These are phyloP conservation scores for Apamea monoglypha DNA, from an alignment of 2,888 invertebrate genomes.

Conservation along the genomic window DNA sequence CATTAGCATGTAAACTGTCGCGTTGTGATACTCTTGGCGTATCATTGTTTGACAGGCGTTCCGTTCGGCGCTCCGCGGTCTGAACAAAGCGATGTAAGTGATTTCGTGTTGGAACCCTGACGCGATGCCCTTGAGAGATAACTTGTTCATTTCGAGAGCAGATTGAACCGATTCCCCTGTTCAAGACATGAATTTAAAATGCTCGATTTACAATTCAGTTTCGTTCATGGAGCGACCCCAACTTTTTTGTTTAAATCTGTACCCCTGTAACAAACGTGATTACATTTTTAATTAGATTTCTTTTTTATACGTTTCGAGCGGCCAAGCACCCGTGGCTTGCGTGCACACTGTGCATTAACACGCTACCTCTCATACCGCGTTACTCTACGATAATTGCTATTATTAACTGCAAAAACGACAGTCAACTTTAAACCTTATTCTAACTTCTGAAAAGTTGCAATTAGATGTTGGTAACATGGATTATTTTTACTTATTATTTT, in stretches of 20 bases:
- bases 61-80: constrained; percentile 48
- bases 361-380: constrained; percentile 70
- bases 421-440: constrained; percentile 65
- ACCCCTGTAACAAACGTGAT: constrained; percentile 71
- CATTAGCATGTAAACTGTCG: constrained; percentile 64
- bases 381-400: constrained; percentile 76
- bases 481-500: constrained; percentile 68
- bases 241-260: constrained; percentile 70
- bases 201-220: constrained; percentile 74
- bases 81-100: constrained; percentile 73
- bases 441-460: constrained; percentile 44
- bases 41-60: constrained; percentile 63
- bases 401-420: constrained; percentile 68
- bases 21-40: constrained; percentile 57
- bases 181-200: constrained; percentile 80
- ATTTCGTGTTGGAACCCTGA: constrained; percentile 75
- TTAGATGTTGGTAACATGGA: constrained; percentile 34
- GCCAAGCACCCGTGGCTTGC: constrained; percentile 70
- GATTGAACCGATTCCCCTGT: constrained; percentile 73
- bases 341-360: constrained; percentile 78
- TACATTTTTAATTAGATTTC: constrained; percentile 75
- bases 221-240: constrained; percentile 67
- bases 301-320: constrained; percentile 63
- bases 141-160: constrained; percentile 75
- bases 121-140: constrained; percentile 76